Percentiles rank a stretch among this genome's conserved stretches.
Evolutionary conservation across 2,888 invertebrate species (phyloP).

Genomic region (Drosophila melanosoma): DNA sequence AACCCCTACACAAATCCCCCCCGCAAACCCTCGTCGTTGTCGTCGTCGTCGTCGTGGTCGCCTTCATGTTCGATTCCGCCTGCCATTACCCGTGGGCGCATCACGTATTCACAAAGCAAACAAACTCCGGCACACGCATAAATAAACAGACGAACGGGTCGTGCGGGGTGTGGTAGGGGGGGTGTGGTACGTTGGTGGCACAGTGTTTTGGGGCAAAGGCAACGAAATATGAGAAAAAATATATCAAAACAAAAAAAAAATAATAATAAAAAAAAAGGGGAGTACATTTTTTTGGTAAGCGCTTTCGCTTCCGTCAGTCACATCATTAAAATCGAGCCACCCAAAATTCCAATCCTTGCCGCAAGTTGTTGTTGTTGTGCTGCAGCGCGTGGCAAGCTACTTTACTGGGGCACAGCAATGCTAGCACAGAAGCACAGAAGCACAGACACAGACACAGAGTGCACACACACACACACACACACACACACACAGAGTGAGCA

Average conservation of each 20-base stretch:
- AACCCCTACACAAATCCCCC: not conserved
- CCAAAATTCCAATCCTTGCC: constrained; percentile 77
- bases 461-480: constrained; percentile 20
- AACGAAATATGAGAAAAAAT: constrained; percentile 64
- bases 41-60: not conserved
- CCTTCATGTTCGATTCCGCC: constrained; percentile 4
- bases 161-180: not conserved
- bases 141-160: constrained; percentile 59
- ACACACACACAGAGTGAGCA: constrained; percentile 17
- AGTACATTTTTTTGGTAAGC: constrained; percentile 55
- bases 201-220: not conserved
- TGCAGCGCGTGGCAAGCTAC: constrained; percentile 37
- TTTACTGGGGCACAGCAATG: constrained; percentile 1
- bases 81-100: constrained; percentile 56
- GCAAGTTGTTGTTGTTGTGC: constrained; percentile 54
- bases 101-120: constrained; percentile 81
- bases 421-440: not conserved
- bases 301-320: constrained; percentile 62
- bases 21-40: not conserved
- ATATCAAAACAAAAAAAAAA: constrained; percentile 52
- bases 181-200: no score
- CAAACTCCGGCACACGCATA: constrained; percentile 75
- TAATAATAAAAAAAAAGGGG: not conserved
- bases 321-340: constrained; percentile 79
- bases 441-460: constrained; percentile 5